Percentiles rank a stretch among this genome's conserved stretches.
These are phyloP conservation scores for Cataglyphis livida DNA, from an alignment of 2,888 invertebrate species.

Conservation along the genomic window DNA sequence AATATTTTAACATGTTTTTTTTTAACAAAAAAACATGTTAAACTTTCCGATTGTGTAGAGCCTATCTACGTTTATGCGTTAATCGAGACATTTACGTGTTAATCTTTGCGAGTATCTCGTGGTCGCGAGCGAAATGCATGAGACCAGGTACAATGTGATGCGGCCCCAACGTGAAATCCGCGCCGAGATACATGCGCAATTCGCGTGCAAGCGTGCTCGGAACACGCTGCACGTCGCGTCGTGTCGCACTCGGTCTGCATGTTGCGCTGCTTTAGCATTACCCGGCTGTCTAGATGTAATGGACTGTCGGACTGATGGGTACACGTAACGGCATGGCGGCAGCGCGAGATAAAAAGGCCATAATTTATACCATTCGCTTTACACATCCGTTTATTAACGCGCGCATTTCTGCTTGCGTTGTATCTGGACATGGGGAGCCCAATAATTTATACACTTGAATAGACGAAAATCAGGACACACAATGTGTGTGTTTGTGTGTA, in stretches of 20 bases:
- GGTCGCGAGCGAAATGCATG: constrained; percentile 14
- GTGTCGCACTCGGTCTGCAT: constrained; percentile 43
- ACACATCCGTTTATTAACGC: constrained; percentile 47
- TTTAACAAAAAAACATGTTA: too few species aligned
- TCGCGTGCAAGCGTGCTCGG: constrained; percentile 45
- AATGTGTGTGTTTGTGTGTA: neutral
- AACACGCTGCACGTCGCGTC: constrained; percentile 48
- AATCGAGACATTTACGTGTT: constrained; percentile 20
- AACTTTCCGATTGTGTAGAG: neutral
- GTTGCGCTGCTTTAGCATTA: constrained; percentile 27
- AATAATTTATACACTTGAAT: neutral
- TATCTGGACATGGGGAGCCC: neutral
- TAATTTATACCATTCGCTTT: constrained; percentile 46
- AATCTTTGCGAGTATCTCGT: constrained; percentile 26
- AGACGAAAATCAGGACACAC: neutral
- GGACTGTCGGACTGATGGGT: constrained; percentile 44
- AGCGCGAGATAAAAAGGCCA: constrained; percentile 28
- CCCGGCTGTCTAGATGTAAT: constrained; percentile 47
- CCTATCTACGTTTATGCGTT: neutral
- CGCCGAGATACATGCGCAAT: constrained; percentile 35
- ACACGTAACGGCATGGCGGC: constrained; percentile 38
- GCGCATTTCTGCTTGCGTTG: constrained; percentile 7
- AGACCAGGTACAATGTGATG: constrained; percentile 37
- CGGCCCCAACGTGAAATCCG: constrained; percentile 15
- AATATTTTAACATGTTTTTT: too few species aligned